Conservation (phyloP, 2,888 invertebrate genomes). For the Euplagia quadripunctaria region DNA sequence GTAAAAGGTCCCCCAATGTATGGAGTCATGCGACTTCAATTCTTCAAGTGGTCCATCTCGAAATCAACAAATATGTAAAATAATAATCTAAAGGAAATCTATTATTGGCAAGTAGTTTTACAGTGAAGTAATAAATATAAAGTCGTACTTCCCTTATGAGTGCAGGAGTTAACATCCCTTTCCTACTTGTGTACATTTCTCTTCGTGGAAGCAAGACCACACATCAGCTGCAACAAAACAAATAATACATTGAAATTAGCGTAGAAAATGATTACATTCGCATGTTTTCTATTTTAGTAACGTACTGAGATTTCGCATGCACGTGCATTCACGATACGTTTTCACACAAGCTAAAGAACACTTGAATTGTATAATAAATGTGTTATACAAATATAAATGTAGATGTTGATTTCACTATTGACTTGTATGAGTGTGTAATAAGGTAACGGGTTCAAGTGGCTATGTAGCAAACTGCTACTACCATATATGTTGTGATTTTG, state of each 20-base stretch:
- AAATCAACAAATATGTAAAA: constrained; percentile 7
- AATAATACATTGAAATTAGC: constrained; percentile 24
- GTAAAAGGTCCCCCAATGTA: background rate
- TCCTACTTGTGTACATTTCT: background rate
- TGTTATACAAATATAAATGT: constrained; percentile 15
- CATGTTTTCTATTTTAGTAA: constrained; percentile 46
- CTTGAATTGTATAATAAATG: constrained; percentile 23
- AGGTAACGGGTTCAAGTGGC: background rate
- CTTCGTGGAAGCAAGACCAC: constrained; percentile 8
- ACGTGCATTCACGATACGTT: constrained; percentile 42
- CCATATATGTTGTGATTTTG: too few relatives aligned
- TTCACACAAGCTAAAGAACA: constrained; percentile 25
- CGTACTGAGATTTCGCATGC: constrained; percentile 31
- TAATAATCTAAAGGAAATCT: constrained; percentile 15
- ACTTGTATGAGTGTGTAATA: background rate
- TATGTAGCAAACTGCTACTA: background rate
- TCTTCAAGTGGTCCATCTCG: background rate
- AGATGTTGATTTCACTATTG: background rate
- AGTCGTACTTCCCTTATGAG: constrained; percentile 17
- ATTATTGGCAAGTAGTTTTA: constrained; percentile 14
- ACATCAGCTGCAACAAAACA: constrained; percentile 13
- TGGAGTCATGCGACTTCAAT: background rate
- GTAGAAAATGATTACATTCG: constrained; percentile 30
- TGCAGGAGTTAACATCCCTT: background rate
- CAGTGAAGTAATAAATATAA: constrained; percentile 18